Evolutionary conservation across 2,888 invertebrate species (phyloP), one percentile per base, ranked within the genome.

Genomic region (Agriopis leucophaearia): DNA sequence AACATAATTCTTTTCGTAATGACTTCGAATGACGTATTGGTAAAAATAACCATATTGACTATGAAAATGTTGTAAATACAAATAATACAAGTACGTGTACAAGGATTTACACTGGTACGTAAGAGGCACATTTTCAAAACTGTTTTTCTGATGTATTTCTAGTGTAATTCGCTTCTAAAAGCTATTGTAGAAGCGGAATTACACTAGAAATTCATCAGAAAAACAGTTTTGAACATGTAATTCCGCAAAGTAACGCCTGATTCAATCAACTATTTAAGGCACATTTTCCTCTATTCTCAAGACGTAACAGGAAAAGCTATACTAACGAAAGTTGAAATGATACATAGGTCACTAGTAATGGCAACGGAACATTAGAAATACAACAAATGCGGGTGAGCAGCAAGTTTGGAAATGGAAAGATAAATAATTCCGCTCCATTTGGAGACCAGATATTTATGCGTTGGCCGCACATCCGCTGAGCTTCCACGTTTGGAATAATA

Each of bases 381-480:
- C 82, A 82, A 79, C 78, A 81, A 81, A 80, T 75, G 74, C 75
- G 80, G 74, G 82, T 72, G 74, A 72, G 75, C 71, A 69, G 61
- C 70, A 67, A 79, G 74, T 78, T 78, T 77, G 75, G 75, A 75
- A 78, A 80, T 77, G 73, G 78, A 73, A 80, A 79, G 75, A 85
- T 82, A 84, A 84, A 85, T 84, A 84, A 84, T 83, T 77, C 78
- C 74, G 75, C 76, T 77, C 72, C 61, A 60, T 66, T 66, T 69
- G 63, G 64, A 69, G 47, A 60, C 45, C 13, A 74, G 76, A 76
- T 83, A 81, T 84, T 83, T 81, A 78, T 79, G 73, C 75, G 60
- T 67, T 61, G 68, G 68, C 69, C 73, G 69, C 69, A 71, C 71
- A 77, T 77, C 73, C 68, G 73, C 66, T 50, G 69, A 73, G 64